Percentiles rank a stretch among this genome's conserved stretches.
Conservation (phyloP, 2,888 invertebrate species). For the Drosophila nr. fundita region DNA sequence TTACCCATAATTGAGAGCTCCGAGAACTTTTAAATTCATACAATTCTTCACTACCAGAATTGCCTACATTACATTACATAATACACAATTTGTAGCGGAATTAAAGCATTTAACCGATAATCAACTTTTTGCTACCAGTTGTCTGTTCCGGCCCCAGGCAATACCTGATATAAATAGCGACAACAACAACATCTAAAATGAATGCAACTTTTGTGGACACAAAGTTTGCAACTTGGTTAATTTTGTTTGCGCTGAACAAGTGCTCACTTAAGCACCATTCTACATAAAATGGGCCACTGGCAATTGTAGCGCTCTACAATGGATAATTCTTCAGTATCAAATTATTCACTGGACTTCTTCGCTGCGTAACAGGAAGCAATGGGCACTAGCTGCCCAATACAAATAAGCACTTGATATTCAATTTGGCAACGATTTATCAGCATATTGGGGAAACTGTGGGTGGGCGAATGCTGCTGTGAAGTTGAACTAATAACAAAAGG, state of each 20-base stretch:
- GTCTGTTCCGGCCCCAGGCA: not conserved
- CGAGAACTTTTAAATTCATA: not conserved
- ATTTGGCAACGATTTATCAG: conserved; percentile 71
- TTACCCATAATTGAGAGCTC: not conserved
- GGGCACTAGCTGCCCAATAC: conserved; percentile 57
- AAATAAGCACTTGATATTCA: conserved; percentile 78
- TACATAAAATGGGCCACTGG: conserved; percentile 11
- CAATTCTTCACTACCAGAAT: not conserved
- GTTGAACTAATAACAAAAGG: conserved; percentile 70
- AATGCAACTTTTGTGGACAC: conserved; percentile 21
- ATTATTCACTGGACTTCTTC: conserved; percentile 46
- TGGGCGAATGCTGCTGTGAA: not conserved
- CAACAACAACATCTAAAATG: not conserved
- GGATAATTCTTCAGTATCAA: conserved; percentile 67
- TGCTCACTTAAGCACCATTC: conserved; percentile 42
- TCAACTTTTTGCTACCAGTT: conserved; percentile 5
- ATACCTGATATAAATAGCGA: not conserved
- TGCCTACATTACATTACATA: not conserved
- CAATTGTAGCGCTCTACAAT: conserved; percentile 37
- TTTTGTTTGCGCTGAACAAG: conserved; percentile 66
- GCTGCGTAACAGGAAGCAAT: conserved; percentile 7
- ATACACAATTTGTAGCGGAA: not conserved
- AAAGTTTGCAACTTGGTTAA: conserved; percentile 61
- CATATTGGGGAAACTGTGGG: conserved; percentile 40
- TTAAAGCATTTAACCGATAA: not conserved